phyloP scores from a whole-genome alignment of 2,113 vertebrate genomes.

The Martes martes region DNA sequence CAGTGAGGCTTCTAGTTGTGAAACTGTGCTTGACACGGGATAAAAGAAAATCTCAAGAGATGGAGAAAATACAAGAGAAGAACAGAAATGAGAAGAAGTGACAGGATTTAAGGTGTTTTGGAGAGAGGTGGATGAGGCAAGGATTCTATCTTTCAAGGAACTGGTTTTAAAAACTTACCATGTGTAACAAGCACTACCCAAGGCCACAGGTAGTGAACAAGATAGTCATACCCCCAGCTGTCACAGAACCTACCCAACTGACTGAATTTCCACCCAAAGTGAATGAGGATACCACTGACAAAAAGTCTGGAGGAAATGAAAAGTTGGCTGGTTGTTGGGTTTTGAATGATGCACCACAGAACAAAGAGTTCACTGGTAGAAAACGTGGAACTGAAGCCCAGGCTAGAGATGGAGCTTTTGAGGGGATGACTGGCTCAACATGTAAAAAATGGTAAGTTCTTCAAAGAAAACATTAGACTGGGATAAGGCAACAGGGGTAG shows the following conservation, averaged over 20 bases:
- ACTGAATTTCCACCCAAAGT: not conserved
- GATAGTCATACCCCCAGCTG: not conserved
- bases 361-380: not conserved
- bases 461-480: not conserved
- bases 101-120: not conserved
- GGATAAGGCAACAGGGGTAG: not conserved
- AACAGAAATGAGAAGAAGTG: not conserved
- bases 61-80: not conserved
- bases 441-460: not conserved
- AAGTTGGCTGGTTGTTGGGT: not conserved
- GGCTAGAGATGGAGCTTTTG: not conserved
- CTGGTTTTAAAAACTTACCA: not conserved
- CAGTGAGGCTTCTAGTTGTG: constrained; percentile 10
- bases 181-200: not conserved
- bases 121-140: not conserved
- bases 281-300: not conserved
- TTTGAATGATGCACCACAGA: not conserved
- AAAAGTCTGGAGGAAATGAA: not conserved
- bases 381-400: not conserved
- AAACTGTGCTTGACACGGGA: not conserved
- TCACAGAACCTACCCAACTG: not conserved
- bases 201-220: not conserved
- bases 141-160: not conserved
- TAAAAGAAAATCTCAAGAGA: not conserved
- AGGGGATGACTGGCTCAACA: not conserved